Evolutionary conservation across 2,113 vertebrate genomes (phyloP).

Genomic region (Hipposideros armiger): DNA sequence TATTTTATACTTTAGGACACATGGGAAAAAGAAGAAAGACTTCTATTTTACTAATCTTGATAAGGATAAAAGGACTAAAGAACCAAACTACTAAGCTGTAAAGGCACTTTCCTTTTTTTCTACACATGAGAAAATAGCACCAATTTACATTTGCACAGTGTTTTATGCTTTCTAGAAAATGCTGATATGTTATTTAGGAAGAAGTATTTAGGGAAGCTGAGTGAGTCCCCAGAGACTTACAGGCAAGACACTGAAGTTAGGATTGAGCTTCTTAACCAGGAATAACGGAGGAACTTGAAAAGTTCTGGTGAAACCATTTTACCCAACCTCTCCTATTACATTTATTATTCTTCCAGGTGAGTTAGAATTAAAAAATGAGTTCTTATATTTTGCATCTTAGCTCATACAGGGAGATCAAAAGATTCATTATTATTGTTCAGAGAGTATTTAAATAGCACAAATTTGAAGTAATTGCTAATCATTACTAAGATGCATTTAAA

Average conservation of each 20-base stretch:
- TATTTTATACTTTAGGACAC: slow-evolving; percentile 27
- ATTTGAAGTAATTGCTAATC: slow-evolving; percentile 26
- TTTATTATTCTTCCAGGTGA: background rate
- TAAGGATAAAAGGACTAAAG: background rate
- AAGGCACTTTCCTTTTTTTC: background rate
- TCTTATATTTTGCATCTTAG: background rate
- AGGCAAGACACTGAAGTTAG: background rate
- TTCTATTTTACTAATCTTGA: background rate
- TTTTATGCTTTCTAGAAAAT: slow-evolving; percentile 6
- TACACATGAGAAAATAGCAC: background rate
- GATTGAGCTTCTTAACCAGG: background rate
- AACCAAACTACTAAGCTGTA: background rate
- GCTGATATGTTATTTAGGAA: background rate
- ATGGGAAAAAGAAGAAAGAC: background rate
- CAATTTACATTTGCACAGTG: background rate
- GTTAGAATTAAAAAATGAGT: background rate
- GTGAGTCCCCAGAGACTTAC: background rate
- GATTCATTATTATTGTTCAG: slow-evolving; percentile 6
- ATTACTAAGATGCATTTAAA: slow-evolving; percentile 54
- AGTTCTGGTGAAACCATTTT: background rate
- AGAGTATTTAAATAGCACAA: slow-evolving; percentile 39
- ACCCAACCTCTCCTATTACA: background rate
- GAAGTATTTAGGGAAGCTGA: background rate
- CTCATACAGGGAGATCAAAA: background rate
- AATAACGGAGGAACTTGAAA: background rate